Evolutionary conservation across 2,797 vertebrate genomes (phyloP), one percentile per base, ranked within the genome.

Genomic region (Smutsia temminckii): DNA sequence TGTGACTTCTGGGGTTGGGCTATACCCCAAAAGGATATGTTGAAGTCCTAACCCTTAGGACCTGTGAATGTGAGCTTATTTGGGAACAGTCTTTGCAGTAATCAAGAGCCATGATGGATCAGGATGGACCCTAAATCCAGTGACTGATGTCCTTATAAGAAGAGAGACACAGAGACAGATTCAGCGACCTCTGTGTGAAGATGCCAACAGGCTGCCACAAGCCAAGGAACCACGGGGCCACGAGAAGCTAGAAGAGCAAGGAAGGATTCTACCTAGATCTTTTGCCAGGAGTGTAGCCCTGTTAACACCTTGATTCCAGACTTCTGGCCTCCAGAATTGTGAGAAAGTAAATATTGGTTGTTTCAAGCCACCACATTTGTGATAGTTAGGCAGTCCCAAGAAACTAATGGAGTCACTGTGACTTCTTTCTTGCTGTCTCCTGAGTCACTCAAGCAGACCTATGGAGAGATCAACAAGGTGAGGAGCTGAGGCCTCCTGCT

Each of bases 331-430:
- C 42, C 55, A 34, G 74, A 77, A 53, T 8, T 7, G 3, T 34
- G 49, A 53, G 74, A 77, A 6, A 53, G 74, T 53, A 51, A 49
- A 23, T 34, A 34, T 23, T 49, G n/a, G 49, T 51, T 53, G 74
- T 75, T 49, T 21, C 53, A 77, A 34, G 29, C 20, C 74, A 53
- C 2, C 21, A 59, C 51, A 12, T 57, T 57, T 11, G 11, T 25
- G 51, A 21, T 12, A 16, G 25, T 57, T 51, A 34, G 9, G 55
- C n/a, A 57, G 23, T 71, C 29, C 2, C 12, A 40, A 51, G 34
- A 72, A 59, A 46, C 25, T 13, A 78, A 17, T 12, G 1, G 0
- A 14, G 42, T 49, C 32, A 2, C 2, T n/a, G 10, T 25, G 8
- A 32, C 63, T 51, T 68, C 59, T 34, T 68, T 72, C 68, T 32